A percentile compares a stretch with the other conserved stretches of the same genome.
Conservation (phyloP, 2,113 vertebrate species). For the Anser brachyrhynchus region DNA sequence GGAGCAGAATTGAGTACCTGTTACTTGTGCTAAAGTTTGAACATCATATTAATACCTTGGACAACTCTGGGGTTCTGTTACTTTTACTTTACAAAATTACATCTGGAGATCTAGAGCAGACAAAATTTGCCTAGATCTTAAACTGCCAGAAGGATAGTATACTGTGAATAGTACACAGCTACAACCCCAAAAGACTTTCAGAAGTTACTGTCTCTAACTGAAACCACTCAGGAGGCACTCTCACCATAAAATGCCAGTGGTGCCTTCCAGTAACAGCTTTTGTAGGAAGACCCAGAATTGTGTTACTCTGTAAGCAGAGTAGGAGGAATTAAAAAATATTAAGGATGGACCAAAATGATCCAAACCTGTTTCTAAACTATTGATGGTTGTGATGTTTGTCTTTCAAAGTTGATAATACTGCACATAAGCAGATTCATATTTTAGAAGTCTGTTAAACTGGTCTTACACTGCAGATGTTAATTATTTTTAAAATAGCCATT, state of each 20-base stretch:
- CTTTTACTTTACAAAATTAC: neutral
- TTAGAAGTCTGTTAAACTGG: neutral
- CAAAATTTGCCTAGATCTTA: neutral
- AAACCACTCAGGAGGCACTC: neutral
- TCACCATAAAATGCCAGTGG: neutral
- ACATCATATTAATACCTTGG: neutral
- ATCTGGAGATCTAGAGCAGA: neutral
- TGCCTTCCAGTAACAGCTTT: neutral
- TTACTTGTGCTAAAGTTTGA: neutral
- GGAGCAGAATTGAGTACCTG: neutral
- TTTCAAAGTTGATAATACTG: neutral
- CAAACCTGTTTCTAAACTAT: neutral
- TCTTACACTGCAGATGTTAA: neutral
- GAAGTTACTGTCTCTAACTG: neutral
- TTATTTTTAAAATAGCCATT: neutral
- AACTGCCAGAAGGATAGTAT: neutral
- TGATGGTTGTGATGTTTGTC: neutral
- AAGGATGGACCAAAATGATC: neutral
- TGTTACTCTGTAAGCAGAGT: neutral
- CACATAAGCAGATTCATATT: neutral
- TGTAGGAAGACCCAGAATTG: neutral
- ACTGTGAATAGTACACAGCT: neutral
- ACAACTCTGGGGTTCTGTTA: rapidly evolving
- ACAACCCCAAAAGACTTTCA: neutral
- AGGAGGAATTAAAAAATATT: neutral